Evolutionary conservation across 2,888 invertebrate species (phyloP), one percentile per base, ranked within the genome.

Genomic region (Linyphia triangularis): DNA sequence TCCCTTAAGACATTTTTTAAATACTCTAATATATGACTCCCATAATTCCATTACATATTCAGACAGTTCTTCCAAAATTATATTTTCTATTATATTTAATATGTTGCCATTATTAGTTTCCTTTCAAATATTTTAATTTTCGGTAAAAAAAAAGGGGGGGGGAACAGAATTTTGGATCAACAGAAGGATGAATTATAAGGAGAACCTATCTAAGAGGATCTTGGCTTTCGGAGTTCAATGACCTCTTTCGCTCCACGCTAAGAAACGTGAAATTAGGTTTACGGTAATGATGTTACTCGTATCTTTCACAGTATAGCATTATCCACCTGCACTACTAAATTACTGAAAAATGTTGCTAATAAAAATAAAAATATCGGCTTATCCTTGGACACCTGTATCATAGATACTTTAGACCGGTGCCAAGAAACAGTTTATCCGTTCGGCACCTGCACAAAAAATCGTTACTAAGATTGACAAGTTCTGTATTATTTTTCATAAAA

Each of bases 251-350:
- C 16, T 6, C 13, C 19, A 5, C 33, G 4, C 16, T 6, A 67
- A 67, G 67, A 67, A 26, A 63, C 67, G 67, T 51, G 51, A 51
- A 51, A 51, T 51, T 51, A n/a, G 22, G 33, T 22, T 67, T 33
- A 67, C 28, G 63, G 28, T 51, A 51, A 51, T 51, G 51, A 51
- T 51, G 51, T 13, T n/a, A 33, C 33, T 33, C 33, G 33, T 9
- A 33, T 33, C 33, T 33, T 33, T 4, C 33, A 9, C 33, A 9
- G 4, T 33, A 9, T 33, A 9, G 16, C 13, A 19, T 67, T n/a
- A 33, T 67, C 67, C 67, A 67, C 67, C 67, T 67, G 67, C 67
- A 33, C 33, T 19, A 33, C 16, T 33, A 28, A 28, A 63, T 67
- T 67, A 67, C 30, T 16, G 26, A 63, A 28, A 24, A 63, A 28